Base-by-base conservation (phyloP, 2,888 invertebrate genomes). In the Cyaniris semiargus region DNA sequence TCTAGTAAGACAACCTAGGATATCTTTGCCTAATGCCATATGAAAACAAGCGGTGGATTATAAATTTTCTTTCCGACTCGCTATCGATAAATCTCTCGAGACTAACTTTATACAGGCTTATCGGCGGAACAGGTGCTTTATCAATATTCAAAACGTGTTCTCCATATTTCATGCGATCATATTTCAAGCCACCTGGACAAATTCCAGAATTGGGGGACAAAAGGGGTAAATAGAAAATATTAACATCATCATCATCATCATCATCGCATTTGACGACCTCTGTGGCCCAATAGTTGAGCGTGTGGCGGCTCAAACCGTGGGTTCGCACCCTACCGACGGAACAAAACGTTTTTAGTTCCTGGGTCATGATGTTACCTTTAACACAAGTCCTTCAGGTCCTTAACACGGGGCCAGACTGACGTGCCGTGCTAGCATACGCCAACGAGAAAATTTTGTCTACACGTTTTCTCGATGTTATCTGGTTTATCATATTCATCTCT, bases 101-200 rank as follows among this genome's bases (percentile, higher is more conserved):
- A 34, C n/a, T 18, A 38, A 71, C 38, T 71, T 71, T 38, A 71
- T 71, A 71, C 34, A n/a, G 71, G 71, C 71, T 71, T 71, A 71
- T 34, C 71, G 27, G 66, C 66, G 13, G 70, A 70, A 38, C 71
- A 38, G 71, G 71, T 71, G 71, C 71, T 71, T 10, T 71, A 71
- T 71, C 71, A 71, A 71, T 71, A 71, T 71, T 71, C 71, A 21
- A 21, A 71, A 38, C 21, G 71, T 71, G 71, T 38, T 38, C 71
- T 71, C n/a, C 71, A 38, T 71, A 71, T 71, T 71, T 38, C 38
- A 71, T n/a, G 15, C 38, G 71, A 34, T 71, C 71, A 38, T 71
- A 71, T 71, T 71, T 71, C 71, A 71, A 21, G 0, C 21, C 60
- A 66, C 66, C 66, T 66, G 66, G 66, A 66, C 27, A 15, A 27